Evolutionary conservation across 2,797 vertebrate genomes (phyloP), one percentile per base, ranked within the genome.

Genomic region (Diplodus puntazzo): DNA sequence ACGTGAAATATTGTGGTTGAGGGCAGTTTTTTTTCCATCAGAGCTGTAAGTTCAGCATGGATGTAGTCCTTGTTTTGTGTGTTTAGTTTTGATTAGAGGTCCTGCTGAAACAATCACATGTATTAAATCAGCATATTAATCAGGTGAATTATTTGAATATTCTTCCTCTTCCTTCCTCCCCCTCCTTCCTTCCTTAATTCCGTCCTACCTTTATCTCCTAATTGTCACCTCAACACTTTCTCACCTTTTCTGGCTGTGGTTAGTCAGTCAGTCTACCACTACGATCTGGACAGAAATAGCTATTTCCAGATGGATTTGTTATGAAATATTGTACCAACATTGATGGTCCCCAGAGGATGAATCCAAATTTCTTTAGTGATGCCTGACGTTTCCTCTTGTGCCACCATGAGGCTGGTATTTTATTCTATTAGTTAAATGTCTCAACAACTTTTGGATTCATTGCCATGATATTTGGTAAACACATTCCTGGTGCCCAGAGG

Each of bases 1-100:
- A 79, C 69, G 3, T 67, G 2, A 84, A 79, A 76, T 71, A 57
- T 64, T 58, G 42, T 46, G 53, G 60, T 60, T 65, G 10, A 70
- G 20, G 39, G 54, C 43, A 48, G 39, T 55, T 69, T 68, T 66
- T 66, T 53, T 71, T 25, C 12, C 13, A 86, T 71, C 1, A 50
- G 65, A 69, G 34, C 17, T 57, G 59, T 80, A 62, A 68, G 18
- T 68, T 54, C 1, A 46, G 30, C 11, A 4, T 17, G 14, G 9
- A 21, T n/a, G 18, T 42, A 58, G 16, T 21, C 14, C 16, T 14
- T n/a, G 39, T 59, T 21, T 43, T 18, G 9, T 49, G 8, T 34
- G 11, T 3, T 13, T 46, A 55, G 60, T 48, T 25, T n/a, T 59
- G 0, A n/a, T 21, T 54, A 4, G 17, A 21, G 2, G 13, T 18